phyloP scores from a whole-genome alignment of 2,113 vertebrate genomes.

The Oreotrochilus melanogaster region DNA sequence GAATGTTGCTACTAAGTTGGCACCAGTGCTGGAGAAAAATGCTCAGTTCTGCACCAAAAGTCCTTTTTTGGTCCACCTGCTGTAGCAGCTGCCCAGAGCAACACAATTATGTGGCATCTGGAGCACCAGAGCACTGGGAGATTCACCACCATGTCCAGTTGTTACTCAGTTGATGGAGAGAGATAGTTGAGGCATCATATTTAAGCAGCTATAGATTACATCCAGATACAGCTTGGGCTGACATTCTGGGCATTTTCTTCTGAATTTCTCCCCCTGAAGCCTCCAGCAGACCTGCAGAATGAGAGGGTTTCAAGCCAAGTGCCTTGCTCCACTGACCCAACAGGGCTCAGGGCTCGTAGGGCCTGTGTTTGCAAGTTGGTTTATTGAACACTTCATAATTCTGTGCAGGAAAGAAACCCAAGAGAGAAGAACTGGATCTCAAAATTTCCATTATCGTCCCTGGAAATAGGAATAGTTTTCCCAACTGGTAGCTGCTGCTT shows the following conservation, averaged over 20 bases:
- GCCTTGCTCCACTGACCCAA: neutral
- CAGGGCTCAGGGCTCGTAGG: too few relatives aligned
- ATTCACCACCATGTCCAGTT: neutral
- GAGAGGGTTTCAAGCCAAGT: neutral
- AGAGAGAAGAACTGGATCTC: neutral
- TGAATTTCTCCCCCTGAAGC: neutral
- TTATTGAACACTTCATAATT: neutral
- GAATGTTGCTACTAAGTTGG: neutral
- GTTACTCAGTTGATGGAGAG: neutral
- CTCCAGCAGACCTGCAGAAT: neutral
- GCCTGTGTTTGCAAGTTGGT: neutral
- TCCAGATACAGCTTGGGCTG: neutral
- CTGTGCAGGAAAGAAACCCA: neutral
- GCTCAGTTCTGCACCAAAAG: neutral
- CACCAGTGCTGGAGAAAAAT: neutral
- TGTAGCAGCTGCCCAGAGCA: neutral
- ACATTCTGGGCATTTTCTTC: neutral
- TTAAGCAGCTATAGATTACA: neutral
- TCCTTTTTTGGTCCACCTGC: neutral
- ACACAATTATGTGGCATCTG: neutral
- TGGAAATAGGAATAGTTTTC: neutral
- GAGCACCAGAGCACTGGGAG: neutral
- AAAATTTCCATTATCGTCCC: neutral
- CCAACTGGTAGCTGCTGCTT: neutral
- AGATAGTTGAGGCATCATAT: rapidly evolving